These are phyloP conservation scores for Nasonovia ribisnigri DNA, from an alignment of 2,888 invertebrate genomes.

Conservation along the genomic window DNA sequence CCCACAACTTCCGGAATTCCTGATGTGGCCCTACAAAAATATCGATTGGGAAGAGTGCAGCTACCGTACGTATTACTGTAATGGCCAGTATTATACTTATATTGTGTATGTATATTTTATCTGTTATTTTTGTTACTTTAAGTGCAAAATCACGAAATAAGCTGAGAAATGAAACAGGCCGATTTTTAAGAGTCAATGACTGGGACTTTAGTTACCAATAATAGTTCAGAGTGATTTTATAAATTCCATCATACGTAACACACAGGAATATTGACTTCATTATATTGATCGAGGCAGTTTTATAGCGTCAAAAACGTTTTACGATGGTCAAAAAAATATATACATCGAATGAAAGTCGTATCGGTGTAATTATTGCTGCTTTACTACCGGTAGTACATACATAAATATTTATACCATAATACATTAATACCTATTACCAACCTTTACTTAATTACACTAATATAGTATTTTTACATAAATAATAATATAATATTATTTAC, in stretches of 20 bases:
- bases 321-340: constrained; percentile 13
- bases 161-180: background rate
- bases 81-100: background rate
- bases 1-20: background rate
- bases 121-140: background rate
- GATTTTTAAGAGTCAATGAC: background rate
- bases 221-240: background rate
- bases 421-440: background rate
- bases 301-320: constrained; percentile 12
- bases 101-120: background rate
- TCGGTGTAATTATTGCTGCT: background rate
- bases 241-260: constrained; percentile 5
- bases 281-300: background rate
- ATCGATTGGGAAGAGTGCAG: background rate
- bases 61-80: background rate
- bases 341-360: constrained; percentile 39
- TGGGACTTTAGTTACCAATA: background rate
- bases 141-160: background rate
- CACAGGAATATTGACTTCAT: background rate
- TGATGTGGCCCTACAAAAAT: background rate
- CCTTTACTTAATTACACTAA: background rate
- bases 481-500: background rate
- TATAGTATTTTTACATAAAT: background rate
- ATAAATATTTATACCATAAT: constrained; percentile 7
- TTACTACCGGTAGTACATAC: background rate